These are phyloP conservation scores for Trididemnum clinides DNA, from an alignment of 23 tunicate genomes.

Conservation along the genomic window DNA sequence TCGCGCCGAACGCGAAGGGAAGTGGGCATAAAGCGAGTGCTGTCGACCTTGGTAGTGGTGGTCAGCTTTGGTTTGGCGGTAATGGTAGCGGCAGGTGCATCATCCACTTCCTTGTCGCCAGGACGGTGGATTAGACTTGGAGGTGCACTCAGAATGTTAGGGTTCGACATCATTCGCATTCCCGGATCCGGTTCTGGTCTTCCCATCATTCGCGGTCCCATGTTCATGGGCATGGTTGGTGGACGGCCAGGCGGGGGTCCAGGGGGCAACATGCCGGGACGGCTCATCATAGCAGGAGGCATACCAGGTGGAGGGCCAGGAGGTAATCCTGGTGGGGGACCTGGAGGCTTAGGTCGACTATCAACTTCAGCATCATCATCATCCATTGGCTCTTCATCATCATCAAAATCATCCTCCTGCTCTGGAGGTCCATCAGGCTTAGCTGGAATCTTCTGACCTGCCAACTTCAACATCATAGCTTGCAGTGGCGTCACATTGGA, in stretches of 20 bases:
- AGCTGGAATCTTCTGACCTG: constrained; percentile 76
- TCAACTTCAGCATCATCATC: constrained; percentile 18
- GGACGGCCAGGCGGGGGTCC: constrained; percentile 96
- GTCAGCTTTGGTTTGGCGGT: constrained; percentile 82
- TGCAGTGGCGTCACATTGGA: constrained; percentile 80
- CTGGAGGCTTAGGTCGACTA: constrained; percentile 69
- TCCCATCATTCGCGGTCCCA: constrained; percentile 13
- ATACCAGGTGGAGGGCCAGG: constrained; percentile 94
- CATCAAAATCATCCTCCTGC: constrained; percentile 19
- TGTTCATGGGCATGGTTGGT: constrained; percentile 55
- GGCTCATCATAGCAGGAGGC: constrained; percentile 64
- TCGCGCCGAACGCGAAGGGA: constrained; percentile 73
- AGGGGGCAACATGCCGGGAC: constrained; percentile 74
- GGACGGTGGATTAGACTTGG: constrained; percentile 85
- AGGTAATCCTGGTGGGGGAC: constrained; percentile 96
- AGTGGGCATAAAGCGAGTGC: constrained; percentile 92
- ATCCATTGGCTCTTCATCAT: constrained; percentile 21
- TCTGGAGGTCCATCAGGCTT: background rate
- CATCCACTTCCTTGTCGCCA: constrained; percentile 35
- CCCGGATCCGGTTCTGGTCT: constrained; percentile 1
- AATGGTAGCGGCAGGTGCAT: constrained; percentile 64
- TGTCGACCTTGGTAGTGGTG: constrained; percentile 67
- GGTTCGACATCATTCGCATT: constrained; percentile 40
- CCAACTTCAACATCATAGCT: constrained; percentile 93
- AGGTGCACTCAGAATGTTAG: constrained; percentile 87